Evolutionary conservation across 2,888 invertebrate genomes (phyloP).

Genomic region (Eueremaeus valkanovi): DNA sequence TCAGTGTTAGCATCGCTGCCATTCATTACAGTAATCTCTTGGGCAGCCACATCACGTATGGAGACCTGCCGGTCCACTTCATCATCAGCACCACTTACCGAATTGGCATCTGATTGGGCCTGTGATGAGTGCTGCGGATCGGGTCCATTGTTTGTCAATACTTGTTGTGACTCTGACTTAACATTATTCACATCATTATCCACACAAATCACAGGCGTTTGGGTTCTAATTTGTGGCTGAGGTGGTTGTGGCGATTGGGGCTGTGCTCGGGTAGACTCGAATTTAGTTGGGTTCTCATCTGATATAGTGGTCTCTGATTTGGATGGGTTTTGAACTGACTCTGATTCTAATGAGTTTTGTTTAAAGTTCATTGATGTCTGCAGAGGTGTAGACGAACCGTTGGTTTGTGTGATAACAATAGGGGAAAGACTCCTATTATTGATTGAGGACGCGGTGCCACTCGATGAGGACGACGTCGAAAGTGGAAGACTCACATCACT

Average conservation of each 20-base stretch:
- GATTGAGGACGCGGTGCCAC: slow-evolving; percentile 11
- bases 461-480: slow-evolving; percentile 36
- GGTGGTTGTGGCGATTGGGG: no score
- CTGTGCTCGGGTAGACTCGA: neutral
- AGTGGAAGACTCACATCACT: slow-evolving; percentile 39
- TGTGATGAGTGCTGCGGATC: neutral
- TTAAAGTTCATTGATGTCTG: neutral
- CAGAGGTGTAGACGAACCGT: slow-evolving; percentile 16
- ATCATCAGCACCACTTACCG: neutral
- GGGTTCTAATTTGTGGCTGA: no score
- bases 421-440: slow-evolving; percentile 37
- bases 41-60: neutral
- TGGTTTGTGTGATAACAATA: slow-evolving; percentile 35
- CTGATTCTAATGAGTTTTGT: neutral
- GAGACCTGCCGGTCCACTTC: neutral
- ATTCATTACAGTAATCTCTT: no score
- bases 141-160: neutral
- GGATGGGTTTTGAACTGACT: neutral
- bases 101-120: no score
- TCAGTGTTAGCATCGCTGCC: no score
- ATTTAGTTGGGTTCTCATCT: neutral
- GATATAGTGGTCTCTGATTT: neutral
- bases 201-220: no score
- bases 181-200: no score
- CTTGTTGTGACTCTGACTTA: no score